Evolutionary conservation across 2,888 invertebrate genomes (phyloP).

Genomic region (Sarcophaga rosellei): DNA sequence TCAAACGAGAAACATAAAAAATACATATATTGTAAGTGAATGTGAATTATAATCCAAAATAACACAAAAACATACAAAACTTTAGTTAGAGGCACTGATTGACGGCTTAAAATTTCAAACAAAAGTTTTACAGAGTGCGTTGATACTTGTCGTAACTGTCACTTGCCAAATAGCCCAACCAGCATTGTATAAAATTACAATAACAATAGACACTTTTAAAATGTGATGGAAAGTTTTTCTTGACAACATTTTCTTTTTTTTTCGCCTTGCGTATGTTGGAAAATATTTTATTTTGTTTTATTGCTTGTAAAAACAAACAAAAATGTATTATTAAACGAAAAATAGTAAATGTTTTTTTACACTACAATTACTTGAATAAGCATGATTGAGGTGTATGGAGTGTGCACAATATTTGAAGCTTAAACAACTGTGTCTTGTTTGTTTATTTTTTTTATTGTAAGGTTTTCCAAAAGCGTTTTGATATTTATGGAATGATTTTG

Average conservation of each 20-base stretch:
- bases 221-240: constrained; percentile 62
- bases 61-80: constrained; percentile 4
- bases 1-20: constrained; percentile 28
- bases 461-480: neutral
- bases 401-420: neutral
- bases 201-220: constrained; percentile 13
- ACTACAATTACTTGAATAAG: neutral
- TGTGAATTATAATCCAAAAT: constrained; percentile 24
- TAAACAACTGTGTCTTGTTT: neutral
- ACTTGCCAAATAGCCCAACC: constrained; percentile 61
- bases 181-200: constrained; percentile 8
- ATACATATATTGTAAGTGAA: neutral
- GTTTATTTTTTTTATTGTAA: neutral
- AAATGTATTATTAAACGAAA: constrained; percentile 6
- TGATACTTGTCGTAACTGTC: constrained; percentile 49
- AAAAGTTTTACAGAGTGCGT: neutral
- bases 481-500: neutral
- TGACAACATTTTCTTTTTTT: constrained; percentile 33
- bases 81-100: neutral
- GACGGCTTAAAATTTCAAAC: neutral
- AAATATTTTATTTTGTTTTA: neutral
- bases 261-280: neutral
- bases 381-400: no score
- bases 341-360: neutral
- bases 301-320: constrained; percentile 9